Conservation (phyloP, 2,888 invertebrate species). For the Cephus nigrinus region DNA sequence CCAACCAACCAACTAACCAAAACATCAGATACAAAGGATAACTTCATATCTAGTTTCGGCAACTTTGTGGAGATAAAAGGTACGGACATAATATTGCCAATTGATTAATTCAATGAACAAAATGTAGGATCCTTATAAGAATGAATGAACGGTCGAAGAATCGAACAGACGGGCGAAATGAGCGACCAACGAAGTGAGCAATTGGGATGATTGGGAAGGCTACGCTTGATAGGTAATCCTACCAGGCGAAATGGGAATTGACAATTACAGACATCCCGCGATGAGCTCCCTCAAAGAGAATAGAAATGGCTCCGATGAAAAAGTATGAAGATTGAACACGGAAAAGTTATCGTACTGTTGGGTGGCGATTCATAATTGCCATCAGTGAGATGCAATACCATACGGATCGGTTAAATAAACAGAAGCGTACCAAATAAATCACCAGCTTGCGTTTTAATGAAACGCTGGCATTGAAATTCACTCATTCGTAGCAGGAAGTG, state of each 20-base stretch:
- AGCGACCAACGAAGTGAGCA: neutral
- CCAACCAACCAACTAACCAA: neutral
- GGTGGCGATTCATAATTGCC: neutral
- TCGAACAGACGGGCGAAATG: neutral
- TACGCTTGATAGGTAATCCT: neutral
- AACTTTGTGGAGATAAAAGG: neutral
- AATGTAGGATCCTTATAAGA: neutral
- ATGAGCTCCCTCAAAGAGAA: neutral
- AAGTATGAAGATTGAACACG: neutral
- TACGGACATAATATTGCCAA: neutral
- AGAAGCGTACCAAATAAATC: conserved; percentile 14
- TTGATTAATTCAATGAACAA: neutral
- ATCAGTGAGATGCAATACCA: neutral
- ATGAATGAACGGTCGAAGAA: neutral
- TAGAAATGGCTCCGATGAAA: neutral
- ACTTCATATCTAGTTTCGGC: neutral
- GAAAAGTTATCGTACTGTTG: neutral
- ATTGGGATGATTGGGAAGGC: neutral
- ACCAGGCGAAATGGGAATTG: neutral
- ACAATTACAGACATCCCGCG: neutral
- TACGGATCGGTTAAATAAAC: conserved; percentile 15
- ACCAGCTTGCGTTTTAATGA: conserved; percentile 14
- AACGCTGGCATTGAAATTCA: conserved; percentile 11
- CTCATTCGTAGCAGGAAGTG: neutral
- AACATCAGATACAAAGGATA: neutral